phyloP scores from a whole-genome alignment of 2,113 vertebrate genomes.

The Picathartes gymnocephalus region DNA sequence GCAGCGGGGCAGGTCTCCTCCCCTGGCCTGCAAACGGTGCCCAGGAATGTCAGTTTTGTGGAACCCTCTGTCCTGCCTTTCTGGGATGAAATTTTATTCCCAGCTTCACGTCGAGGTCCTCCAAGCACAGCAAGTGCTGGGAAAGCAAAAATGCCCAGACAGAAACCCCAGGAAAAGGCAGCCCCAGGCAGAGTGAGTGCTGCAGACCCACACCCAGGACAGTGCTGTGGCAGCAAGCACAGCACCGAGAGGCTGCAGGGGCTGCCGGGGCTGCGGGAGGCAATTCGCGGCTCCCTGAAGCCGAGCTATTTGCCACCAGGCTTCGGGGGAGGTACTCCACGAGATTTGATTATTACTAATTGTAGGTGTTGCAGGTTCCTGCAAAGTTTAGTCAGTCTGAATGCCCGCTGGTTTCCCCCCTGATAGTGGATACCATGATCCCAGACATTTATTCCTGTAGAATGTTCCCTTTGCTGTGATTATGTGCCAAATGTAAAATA shows the following conservation, averaged over 20 bases:
- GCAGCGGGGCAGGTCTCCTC: not conserved
- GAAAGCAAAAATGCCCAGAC: not conserved
- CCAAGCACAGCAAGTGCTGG: not conserved
- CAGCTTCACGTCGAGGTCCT: not conserved
- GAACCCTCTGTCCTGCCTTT: not conserved
- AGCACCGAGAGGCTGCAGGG: no score
- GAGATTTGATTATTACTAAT: not conserved
- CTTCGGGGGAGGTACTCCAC: rapidly evolving
- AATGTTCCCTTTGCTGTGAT: not conserved
- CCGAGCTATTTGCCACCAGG: not conserved
- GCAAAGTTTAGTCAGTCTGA: not conserved
- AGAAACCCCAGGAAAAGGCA: not conserved
- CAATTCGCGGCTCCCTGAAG: not conserved
- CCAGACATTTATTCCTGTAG: not conserved
- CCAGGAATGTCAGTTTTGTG: not conserved
- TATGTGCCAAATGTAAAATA: not conserved
- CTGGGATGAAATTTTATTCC: not conserved
- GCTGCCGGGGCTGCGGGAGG: not conserved
- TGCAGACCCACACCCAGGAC: rapidly evolving
- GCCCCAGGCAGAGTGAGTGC: not conserved
- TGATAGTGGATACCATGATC: rapidly evolving
- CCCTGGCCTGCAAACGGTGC: rapidly evolving
- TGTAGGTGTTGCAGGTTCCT: not conserved
- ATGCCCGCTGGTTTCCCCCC: rapidly evolving
- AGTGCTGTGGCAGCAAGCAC: rapidly evolving